Conservation (phyloP, 1,140 invertebrate species). For the Pseudachorutes palmiensis region DNA sequence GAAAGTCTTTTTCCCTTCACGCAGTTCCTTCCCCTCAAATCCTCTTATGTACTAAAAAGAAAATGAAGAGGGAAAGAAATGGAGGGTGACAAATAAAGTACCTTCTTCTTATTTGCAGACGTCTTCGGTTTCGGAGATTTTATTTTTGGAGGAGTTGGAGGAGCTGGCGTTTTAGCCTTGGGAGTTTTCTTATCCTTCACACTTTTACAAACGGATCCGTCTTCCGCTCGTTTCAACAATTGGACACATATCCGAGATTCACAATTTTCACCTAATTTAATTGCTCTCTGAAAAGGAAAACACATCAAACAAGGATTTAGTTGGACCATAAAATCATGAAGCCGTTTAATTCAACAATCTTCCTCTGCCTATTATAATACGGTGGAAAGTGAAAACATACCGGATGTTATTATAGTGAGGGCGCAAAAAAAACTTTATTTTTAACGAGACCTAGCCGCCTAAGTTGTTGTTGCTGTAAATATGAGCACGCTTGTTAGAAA, state of each 20-base stretch:
- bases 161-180: constrained; percentile 22
- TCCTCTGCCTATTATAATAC: no score
- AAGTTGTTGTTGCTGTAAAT: no score
- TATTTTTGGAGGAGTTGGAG: constrained; percentile 3
- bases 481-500: no score
- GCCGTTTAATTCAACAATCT: not conserved
- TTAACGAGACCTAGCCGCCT: no score
- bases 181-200: constrained; percentile 29
- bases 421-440: no score
- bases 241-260: constrained; percentile 25
- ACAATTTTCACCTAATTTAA: constrained; percentile 32
- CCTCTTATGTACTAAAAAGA: not conserved
- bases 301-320: constrained; percentile 2
- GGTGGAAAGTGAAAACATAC: no score
- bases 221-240: constrained; percentile 31
- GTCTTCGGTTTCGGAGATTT: constrained; percentile 6
- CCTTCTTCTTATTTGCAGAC: constrained; percentile 5
- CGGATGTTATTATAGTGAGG: no score
- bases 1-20: constrained; percentile 18
- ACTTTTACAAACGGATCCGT: constrained; percentile 23
- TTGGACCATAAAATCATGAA: no score
- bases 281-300: constrained; percentile 27
- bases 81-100: not conserved
- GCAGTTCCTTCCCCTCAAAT: no score
- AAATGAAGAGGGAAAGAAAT: not conserved